A percentile compares a stretch with the other conserved stretches of the same genome.
Conservation (phyloP, 92 coral and sea anemone species). For the Phenganax subtilis region DNA sequence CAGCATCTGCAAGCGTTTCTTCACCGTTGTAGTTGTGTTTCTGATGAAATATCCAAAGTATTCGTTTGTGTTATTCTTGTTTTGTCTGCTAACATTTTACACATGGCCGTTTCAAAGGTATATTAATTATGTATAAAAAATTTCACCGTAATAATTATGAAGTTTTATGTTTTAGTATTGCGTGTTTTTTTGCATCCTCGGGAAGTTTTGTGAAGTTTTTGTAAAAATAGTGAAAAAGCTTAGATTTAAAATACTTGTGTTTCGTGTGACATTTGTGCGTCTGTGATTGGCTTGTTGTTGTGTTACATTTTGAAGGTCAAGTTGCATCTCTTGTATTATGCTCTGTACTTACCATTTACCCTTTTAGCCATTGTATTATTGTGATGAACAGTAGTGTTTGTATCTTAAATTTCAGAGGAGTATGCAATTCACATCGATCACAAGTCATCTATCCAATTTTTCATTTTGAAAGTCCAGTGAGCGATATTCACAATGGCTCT, state of each 20-base stretch:
- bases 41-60: conserved; percentile 23
- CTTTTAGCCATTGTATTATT: not conserved
- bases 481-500: conserved; percentile 82
- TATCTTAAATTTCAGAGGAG: not conserved
- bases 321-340: too few species aligned
- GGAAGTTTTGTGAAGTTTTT: too few species aligned
- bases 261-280: not conserved
- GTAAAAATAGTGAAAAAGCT: too few species aligned
- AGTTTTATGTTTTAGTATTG: too few species aligned
- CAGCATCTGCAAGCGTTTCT: conserved; percentile 7
- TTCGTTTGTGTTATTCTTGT: not conserved
- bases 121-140: not conserved
- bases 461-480: conserved; percentile 46
- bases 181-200: too few species aligned
- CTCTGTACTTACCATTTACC: too few species aligned
- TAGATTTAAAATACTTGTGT: too few species aligned
- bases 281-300: not conserved
- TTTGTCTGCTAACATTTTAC: not conserved
- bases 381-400: not conserved
- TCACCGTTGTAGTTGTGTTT: conserved; percentile 16
- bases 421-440: conserved; percentile 9
- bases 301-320: too few species aligned
- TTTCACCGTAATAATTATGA: not conserved
- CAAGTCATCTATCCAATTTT: conserved; percentile 20
- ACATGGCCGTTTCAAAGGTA: conserved; percentile 16